Percentiles rank a stretch among this genome's conserved stretches.
Evolutionary conservation across 2,888 invertebrate species (phyloP).

Genomic region (Junonia oenone): DNA sequence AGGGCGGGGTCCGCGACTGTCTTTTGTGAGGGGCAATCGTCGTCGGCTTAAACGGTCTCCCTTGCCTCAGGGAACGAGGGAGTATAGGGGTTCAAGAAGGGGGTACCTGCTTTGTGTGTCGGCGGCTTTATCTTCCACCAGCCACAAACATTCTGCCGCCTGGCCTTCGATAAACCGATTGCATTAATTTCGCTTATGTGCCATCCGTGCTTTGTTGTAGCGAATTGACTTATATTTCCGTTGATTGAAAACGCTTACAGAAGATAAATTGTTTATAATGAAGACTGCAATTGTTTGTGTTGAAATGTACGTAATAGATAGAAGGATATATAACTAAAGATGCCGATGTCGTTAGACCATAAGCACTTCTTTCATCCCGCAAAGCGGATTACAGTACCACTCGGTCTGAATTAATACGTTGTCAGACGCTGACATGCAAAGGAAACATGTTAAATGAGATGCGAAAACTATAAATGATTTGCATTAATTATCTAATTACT

Average conservation of each 20-base stretch:
- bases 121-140: slow-evolving; percentile 53
- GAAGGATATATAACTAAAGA: slow-evolving; percentile 21
- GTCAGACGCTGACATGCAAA: slow-evolving; percentile 19
- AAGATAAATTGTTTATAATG: background rate
- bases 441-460: slow-evolving; percentile 37
- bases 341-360: slow-evolving; percentile 32
- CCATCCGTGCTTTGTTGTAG: slow-evolving; percentile 8
- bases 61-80: slow-evolving; percentile 35
- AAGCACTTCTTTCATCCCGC: slow-evolving; percentile 33
- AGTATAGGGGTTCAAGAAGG: slow-evolving; percentile 27
- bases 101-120: slow-evolving; percentile 57
- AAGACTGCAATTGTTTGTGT: background rate
- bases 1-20: slow-evolving; percentile 40
- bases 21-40: slow-evolving; percentile 68
- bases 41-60: slow-evolving; percentile 60
- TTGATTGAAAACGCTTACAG: background rate
- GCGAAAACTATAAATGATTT: slow-evolving; percentile 26
- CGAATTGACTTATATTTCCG: background rate
- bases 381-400: slow-evolving; percentile 30
- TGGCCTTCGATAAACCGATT: slow-evolving; percentile 49
- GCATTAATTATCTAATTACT: background rate
- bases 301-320: background rate
- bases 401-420: slow-evolving; percentile 31
- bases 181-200: slow-evolving; percentile 42
- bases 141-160: slow-evolving; percentile 48